A percentile compares a stretch with the other conserved stretches of the same genome.
phyloP scores from a whole-genome alignment of 2,888 invertebrate species.

The Heliconius aoede region DNA sequence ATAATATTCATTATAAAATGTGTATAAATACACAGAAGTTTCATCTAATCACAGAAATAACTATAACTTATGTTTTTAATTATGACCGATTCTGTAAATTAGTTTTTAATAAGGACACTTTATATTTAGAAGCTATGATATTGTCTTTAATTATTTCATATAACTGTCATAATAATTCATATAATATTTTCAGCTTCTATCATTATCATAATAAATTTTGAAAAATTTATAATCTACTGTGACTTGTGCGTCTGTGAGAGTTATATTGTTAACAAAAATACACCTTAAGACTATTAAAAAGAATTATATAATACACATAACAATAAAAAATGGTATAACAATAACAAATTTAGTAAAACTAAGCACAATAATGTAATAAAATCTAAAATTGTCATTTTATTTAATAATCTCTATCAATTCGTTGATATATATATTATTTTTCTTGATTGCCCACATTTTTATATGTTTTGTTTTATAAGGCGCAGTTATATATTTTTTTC shows the following conservation, averaged over 20 bases:
- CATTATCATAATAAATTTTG: background rate
- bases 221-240: background rate
- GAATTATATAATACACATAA: background rate
- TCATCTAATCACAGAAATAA: conserved; percentile 4
- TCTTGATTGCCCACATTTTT: no score
- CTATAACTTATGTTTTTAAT: background rate
- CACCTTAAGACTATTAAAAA: background rate
- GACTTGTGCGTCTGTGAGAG: background rate
- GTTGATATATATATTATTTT: background rate
- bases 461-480: background rate
- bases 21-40: background rate
- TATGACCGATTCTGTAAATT: background rate
- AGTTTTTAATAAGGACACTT: background rate
- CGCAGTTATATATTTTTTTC: background rate
- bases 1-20: background rate
- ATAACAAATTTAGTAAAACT: background rate
- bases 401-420: background rate
- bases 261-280: background rate
- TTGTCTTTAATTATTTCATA: background rate
- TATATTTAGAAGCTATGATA: background rate
- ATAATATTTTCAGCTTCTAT: background rate
- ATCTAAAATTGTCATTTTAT: background rate
- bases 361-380: background rate
- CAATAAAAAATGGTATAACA: background rate
- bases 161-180: background rate